Percentiles rank a stretch among this genome's conserved stretches.
These are phyloP conservation scores for Megaleporinus macrocephalus DNA, from an alignment of 2,113 vertebrate genomes.

Conservation along the genomic window DNA sequence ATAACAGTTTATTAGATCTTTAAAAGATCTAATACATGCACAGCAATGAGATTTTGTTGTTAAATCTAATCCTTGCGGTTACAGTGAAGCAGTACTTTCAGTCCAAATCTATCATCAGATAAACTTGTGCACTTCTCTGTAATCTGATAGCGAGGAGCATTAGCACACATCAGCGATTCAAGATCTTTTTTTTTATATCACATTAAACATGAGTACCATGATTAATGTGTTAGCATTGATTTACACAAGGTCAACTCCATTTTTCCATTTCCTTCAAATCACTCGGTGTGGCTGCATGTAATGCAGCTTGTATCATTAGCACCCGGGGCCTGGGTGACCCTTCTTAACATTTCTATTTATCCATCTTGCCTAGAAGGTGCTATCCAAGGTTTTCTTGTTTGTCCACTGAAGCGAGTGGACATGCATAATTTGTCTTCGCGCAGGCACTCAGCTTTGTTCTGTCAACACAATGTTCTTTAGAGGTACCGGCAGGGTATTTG, in stretches of 20 bases:
- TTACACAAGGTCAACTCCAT: too few relatives aligned
- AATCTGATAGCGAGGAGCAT: too few relatives aligned
- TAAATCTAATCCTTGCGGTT: too few relatives aligned
- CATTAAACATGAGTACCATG: too few relatives aligned
- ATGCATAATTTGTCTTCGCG: background rate
- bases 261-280: background rate
- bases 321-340: background rate
- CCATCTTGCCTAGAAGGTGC: background rate
- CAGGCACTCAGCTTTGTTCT: slow-evolving; percentile 7
- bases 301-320: background rate
- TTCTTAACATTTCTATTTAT: background rate
- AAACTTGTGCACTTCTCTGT: too few relatives aligned
- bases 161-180: too few relatives aligned
- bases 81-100: too few relatives aligned
- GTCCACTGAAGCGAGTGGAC: background rate
- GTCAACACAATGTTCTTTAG: slow-evolving; percentile 30
- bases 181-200: too few relatives aligned
- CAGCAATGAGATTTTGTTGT: too few relatives aligned
- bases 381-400: slow-evolving; percentile 22
- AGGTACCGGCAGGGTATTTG: slow-evolving; percentile 15
- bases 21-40: too few relatives aligned
- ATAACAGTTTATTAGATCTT: background rate
- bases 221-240: too few relatives aligned
- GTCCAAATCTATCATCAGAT: too few relatives aligned
- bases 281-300: background rate